Evolutionary conservation across 2,888 invertebrate species (phyloP).

Genomic region (Phytoseiulus persimilis): DNA sequence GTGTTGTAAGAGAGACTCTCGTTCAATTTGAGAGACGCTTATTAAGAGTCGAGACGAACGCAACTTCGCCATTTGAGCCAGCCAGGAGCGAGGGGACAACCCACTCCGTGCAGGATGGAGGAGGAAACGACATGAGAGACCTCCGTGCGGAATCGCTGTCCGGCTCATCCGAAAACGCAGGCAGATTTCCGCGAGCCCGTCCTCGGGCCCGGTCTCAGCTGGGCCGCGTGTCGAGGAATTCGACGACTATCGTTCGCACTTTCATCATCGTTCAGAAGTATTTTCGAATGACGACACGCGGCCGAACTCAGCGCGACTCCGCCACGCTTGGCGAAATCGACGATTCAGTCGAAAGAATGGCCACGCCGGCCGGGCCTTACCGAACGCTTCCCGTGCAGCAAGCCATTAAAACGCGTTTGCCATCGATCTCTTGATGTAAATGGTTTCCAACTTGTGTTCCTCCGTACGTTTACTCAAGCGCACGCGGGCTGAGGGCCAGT

Average conservation of each 20-base stretch:
- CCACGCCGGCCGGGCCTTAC: not conserved
- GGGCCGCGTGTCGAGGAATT: too few relatives aligned
- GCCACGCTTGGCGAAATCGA: not conserved
- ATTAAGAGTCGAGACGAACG: not conserved
- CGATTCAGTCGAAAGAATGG: not conserved
- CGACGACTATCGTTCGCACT: too few relatives aligned
- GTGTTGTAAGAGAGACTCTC: not conserved
- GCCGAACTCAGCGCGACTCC: not conserved
- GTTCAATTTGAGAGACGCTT: slow-evolving; percentile 5
- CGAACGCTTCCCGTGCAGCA: not conserved
- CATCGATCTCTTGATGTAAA: not conserved
- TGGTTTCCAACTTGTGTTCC: not conserved
- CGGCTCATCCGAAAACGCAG: too few relatives aligned
- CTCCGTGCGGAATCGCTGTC: too few relatives aligned
- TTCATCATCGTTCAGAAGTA: too few relatives aligned
- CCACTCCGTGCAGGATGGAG: too few relatives aligned
- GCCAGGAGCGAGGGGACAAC: not conserved
- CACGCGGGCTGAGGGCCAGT: not conserved
- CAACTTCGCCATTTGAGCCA: not conserved
- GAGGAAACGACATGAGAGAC: too few relatives aligned
- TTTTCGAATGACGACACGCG: not conserved
- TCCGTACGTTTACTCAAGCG: not conserved
- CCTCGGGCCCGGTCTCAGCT: too few relatives aligned
- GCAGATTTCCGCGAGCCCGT: too few relatives aligned
- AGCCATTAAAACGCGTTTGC: not conserved